Evolutionary conservation across 1,140 invertebrate species (phyloP), one percentile per base, ranked within the genome.

Genomic region (Drosophila malerkotliana): DNA sequence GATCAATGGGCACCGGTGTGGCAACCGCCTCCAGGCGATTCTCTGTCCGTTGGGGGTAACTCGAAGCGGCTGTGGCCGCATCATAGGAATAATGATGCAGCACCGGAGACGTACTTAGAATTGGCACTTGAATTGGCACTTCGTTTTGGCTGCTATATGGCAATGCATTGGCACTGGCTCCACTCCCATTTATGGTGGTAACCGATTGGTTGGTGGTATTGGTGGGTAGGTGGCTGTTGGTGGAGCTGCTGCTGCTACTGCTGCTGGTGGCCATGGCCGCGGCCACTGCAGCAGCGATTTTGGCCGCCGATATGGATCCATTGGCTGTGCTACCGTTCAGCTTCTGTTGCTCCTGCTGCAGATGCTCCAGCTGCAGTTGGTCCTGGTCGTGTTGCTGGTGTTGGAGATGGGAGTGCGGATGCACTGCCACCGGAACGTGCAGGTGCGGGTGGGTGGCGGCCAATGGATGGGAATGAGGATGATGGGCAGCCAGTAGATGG

Each of bases 381-480:
- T 54, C 28, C 47, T 45, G 21, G 28, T 63, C 51, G 14, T 49
- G 47, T 37, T 62, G 62, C 10, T 64, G 57, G n/a, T 37, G 47
- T 21, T 72, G 74, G 71, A 45, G 61, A 5, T 55, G 63, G 60
- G 55, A 21, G 48, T 84, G 83, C 62, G 87, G 41, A 53, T 69
- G 63, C 53, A 73, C 63, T 44, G 71, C 47, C 63, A 79, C 71
- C 9, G 87, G 85, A 68, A 90, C 39, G 58, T 71, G 72, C 54
- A 79, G 8, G 48, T 91, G 91, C 71, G 88, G 79, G 85, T 77
- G 76, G 28, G 83, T 83, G 84, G 64, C 67, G 9, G 60, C 91
- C 92, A 58, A 79, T 59, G 77, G 83, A 79, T 77, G 67, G 10
- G 37, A 48, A 21, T 72, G 58, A 18, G 68, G 71, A 55, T 74